Conservation (phyloP, 2,113 vertebrate genomes). For the Xiphophorus hellerii region DNA sequence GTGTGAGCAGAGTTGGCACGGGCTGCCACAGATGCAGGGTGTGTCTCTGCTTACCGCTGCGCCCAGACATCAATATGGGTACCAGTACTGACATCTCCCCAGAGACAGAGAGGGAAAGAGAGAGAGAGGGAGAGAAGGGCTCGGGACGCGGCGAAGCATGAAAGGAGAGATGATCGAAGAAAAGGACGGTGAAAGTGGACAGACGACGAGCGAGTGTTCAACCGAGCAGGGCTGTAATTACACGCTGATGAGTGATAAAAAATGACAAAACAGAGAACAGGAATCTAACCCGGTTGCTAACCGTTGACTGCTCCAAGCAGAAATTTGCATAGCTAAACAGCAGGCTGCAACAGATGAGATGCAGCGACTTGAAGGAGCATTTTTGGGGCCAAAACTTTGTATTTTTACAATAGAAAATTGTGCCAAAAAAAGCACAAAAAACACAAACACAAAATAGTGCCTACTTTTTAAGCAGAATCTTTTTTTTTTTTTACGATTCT, state of each 20-base stretch:
- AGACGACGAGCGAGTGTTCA: constrained; percentile 18
- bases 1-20: constrained; percentile 20
- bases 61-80: constrained; percentile 59
- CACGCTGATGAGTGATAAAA: constrained; percentile 46
- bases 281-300: constrained; percentile 33
- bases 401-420: neutral
- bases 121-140: constrained; percentile 21
- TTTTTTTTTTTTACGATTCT: too few species aligned
- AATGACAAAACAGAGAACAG: constrained; percentile 48
- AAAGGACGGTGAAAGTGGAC: constrained; percentile 39
- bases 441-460: neutral
- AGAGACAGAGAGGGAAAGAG: neutral
- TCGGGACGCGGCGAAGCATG: constrained; percentile 53
- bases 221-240: constrained; percentile 54
- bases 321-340: constrained; percentile 22
- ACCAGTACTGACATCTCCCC: constrained; percentile 64
- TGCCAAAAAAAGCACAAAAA: neutral
- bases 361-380: neutral
- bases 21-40: constrained; percentile 15
- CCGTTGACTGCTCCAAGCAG: constrained; percentile 27
- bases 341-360: constrained; percentile 5
- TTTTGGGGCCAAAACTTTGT: neutral
- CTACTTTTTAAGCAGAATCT: neutral
- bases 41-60: constrained; percentile 38
- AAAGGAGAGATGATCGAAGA: constrained; percentile 52